These are phyloP conservation scores for Chrysocyon brachyurus DNA, from an alignment of 2,797 vertebrate species.

Conservation along the genomic window DNA sequence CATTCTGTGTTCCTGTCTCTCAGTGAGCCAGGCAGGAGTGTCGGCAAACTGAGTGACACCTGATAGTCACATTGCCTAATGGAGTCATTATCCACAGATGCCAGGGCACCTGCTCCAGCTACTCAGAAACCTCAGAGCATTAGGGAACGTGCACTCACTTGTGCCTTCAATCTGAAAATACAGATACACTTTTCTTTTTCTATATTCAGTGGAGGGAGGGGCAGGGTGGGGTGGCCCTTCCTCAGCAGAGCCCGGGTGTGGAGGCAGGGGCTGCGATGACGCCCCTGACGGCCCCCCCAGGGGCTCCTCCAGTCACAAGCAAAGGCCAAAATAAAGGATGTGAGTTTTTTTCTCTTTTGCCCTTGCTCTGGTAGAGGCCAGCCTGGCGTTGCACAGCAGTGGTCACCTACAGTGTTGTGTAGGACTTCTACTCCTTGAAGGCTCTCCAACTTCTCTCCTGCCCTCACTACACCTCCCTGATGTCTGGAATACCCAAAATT, in stretches of 20 bases:
- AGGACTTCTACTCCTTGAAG: neutral
- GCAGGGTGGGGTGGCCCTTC: no score
- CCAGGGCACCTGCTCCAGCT: neutral
- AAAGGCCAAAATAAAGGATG: neutral
- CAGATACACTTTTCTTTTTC: no score
- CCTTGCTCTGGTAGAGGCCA: neutral
- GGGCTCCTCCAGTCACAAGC: constrained; percentile 9
- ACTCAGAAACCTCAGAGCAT: neutral
- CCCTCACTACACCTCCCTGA: neutral
- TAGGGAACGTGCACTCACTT: neutral
- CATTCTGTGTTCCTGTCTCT: constrained; percentile 17
- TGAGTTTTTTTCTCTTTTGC: constrained; percentile 15
- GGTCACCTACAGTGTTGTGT: neutral
- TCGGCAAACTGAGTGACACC: constrained; percentile 3
- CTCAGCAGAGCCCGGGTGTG: neutral
- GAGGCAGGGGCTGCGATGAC: neutral
- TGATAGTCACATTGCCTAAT: neutral
- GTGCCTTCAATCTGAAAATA: neutral
- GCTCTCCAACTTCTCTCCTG: neutral
- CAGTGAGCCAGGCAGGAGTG: neutral
- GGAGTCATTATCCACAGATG: neutral
- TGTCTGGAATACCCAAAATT: constrained; percentile 12
- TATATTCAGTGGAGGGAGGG: neutral
- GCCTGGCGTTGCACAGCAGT: neutral
- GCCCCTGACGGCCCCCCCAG: constrained; percentile 84